Evolutionary conservation across 2,113 vertebrate genomes (phyloP), one percentile per base, ranked within the genome.

Genomic region (Dinomys branickii): DNA sequence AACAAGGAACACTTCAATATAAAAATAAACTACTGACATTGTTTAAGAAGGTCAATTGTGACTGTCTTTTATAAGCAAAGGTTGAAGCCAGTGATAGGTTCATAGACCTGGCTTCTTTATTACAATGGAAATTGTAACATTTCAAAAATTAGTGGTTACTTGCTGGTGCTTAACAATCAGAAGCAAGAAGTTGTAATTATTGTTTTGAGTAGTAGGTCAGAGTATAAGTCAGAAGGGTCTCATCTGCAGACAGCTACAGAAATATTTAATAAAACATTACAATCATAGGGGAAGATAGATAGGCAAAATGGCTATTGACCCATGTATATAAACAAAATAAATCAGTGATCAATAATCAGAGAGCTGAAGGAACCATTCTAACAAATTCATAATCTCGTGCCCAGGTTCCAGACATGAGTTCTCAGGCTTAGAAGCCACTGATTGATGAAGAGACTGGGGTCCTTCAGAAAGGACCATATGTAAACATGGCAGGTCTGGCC

Each of bases 211-310:
- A 94, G 33, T 41, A 85, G 24, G 3, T 77, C 38, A 94, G 41
- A 75, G 54, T 50, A 22, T 17, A 88, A 90, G 3, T 88, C 69
- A 94, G 41, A 87, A 91, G 33, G 12, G 22, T 22, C 19, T 85
- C 63, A 88, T 33, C 63, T 91, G 52, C 33, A 85, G 47, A 82
- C 47, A 69, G 7, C 30, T 88, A 7, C 71, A 24, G 54, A 94
- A 59, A 88, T 94, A 81, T 85, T 90, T 91, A 63, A 88, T 69
- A 63, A 85, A 95, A 69, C 1, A 63, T 14, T 69, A 20, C 22
- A 24, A 67, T 82, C 8, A 44, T 38, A n/a, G 5, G 30, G 38
- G 38, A 85, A 91, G 35, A 69, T 11, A 90, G 20, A 81, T 61
- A n/a, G 38, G 11, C 1, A 67, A 59, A 65, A 83, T 80, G 20